Conservation (phyloP, 64 coral and sea anemone genomes). For the Platygyra sinensis region DNA sequence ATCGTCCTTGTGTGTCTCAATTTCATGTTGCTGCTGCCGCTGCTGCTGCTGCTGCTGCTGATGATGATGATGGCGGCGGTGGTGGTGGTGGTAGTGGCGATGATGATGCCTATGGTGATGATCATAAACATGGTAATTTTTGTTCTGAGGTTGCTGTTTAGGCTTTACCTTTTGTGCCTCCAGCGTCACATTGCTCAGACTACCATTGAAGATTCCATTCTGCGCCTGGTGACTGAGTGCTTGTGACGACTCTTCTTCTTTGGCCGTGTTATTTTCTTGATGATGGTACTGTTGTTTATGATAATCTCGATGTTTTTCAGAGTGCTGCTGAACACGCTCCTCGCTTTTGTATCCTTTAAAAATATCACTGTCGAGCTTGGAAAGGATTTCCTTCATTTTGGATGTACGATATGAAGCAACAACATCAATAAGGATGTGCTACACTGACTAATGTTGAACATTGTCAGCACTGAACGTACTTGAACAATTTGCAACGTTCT, state of each 20-base stretch:
- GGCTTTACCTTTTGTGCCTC: neutral
- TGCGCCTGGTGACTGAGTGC: slow-evolving; percentile 28
- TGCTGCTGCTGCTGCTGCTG: neutral
- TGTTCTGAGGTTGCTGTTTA: neutral
- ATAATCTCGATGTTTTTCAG: neutral
- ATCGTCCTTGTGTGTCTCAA: neutral
- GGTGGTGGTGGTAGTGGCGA: neutral
- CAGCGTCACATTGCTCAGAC: slow-evolving; percentile 14
- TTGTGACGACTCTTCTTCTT: neutral
- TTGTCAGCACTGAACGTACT: too few species aligned
- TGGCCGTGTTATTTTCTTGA: neutral
- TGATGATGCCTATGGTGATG: neutral
- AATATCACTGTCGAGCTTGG: slow-evolving; percentile 40
- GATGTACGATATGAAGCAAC: neutral
- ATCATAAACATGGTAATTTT: neutral
- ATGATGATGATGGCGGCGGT: neutral
- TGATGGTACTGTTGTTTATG: neutral
- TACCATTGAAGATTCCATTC: slow-evolving; percentile 29
- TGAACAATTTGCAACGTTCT: too few species aligned
- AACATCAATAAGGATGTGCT: too few species aligned
- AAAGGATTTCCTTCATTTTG: slow-evolving; percentile 21
- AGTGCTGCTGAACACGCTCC: neutral
- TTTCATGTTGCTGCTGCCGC: neutral
- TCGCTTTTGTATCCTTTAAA: slow-evolving; percentile 28
- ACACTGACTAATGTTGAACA: too few species aligned